Base-by-base conservation (phyloP, 2,113 vertebrate genomes). In the Arenaria interpres region DNA sequence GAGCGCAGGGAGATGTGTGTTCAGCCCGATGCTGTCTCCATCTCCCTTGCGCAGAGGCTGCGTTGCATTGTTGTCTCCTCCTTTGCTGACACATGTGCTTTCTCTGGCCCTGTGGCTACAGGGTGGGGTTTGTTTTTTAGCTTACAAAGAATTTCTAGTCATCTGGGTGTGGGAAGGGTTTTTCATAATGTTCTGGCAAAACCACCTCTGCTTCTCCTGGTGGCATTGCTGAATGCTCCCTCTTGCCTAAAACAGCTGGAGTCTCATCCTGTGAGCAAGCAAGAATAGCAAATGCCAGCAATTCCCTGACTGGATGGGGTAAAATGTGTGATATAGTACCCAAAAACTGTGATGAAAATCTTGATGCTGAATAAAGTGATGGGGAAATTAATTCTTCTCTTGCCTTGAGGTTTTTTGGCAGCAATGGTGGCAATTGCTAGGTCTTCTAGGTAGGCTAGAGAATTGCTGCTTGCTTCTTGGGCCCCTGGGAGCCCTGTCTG, bases 91-190 rank as follows among this genome's bases (percentile, higher is more conserved):
- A 86, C 39, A 51, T 71, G 46, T 66, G 57, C 73, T 89, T 94
- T 93, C 76, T 23, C 83, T 62, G 71, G 54, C 90, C 79, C 87
- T 67, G 37, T 94, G 87, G 85, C 51, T 83, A 48, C 75, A 90
- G 95, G 95, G 95, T 90, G 95, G 50, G 96, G 93, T 78, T 94
- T 95, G 89, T 77, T 91, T 91, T 97, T 93, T 51, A 77, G 86
- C n/a, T 91, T 56, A 51, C 71, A 89, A 91, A 95, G 95, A 91
- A 92, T 79, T 89, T 57, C 72, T 75, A 35, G 9, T 91, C 92
- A 79, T 93, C 69, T 79, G 95, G 94, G 92, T 43, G 82, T 88
- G 85, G 89, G 72, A 74, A 92, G 45, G 19, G 30, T 30, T 94
- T 96, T 90, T 87, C 86, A 88, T 85, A 69, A 85, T 76, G 37